Evolutionary conservation across 2,888 invertebrate species (phyloP).

Genomic region (Mythimna loreyi): DNA sequence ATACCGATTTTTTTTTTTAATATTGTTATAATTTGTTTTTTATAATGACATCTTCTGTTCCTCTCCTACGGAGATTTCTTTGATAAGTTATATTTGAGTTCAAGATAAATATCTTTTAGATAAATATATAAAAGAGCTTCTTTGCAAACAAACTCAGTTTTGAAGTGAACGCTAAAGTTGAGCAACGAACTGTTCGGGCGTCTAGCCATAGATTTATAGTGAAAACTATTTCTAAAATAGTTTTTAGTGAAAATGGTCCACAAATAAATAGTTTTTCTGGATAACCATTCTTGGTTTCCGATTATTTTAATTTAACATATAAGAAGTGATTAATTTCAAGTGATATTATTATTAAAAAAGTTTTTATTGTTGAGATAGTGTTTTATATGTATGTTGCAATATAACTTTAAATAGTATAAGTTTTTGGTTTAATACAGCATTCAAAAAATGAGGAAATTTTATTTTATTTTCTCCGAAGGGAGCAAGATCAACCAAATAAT

Average conservation of each 20-base stretch:
- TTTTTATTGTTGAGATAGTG: no score
- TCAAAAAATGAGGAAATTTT: slow-evolving; percentile 70
- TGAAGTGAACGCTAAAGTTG: not conserved
- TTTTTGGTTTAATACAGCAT: not conserved
- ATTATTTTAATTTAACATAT: slow-evolving; percentile 7
- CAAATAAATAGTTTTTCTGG: not conserved
- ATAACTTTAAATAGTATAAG: not conserved
- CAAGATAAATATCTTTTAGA: slow-evolving; percentile 10
- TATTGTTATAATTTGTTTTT: not conserved
- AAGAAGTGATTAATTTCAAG: not conserved
- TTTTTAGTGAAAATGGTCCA: slow-evolving; percentile 26
- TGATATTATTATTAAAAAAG: slow-evolving; percentile 23
- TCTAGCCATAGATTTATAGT: not conserved
- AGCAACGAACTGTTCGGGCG: slow-evolving; percentile 1
- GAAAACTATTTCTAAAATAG: slow-evolving; percentile 3
- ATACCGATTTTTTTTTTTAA: no score
- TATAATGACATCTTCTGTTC: slow-evolving; percentile 8
- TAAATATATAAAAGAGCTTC: slow-evolving; percentile 14
- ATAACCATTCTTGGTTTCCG: not conserved
- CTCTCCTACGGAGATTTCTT: not conserved
- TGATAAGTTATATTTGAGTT: slow-evolving; percentile 27
- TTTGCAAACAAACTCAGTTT: slow-evolving; percentile 24
- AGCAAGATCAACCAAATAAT: slow-evolving; percentile 82
- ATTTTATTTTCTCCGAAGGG: slow-evolving; percentile 76
- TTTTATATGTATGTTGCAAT: no score